Conservation (phyloP, 2,113 vertebrate genomes). For the Eudyptes chrysolophus region DNA sequence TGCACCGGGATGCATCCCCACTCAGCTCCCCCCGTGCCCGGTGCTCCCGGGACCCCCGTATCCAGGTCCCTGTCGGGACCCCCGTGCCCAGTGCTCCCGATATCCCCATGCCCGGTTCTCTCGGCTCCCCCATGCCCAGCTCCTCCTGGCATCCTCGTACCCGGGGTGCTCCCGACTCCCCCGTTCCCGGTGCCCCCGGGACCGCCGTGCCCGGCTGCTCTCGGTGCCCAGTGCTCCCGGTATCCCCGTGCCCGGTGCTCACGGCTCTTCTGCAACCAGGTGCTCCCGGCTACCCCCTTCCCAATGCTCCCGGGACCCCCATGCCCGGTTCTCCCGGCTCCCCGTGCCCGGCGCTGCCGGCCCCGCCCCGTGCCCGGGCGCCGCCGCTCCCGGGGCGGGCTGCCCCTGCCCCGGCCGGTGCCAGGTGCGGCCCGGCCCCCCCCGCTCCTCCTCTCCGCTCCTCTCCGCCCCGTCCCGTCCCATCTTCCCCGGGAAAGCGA, state of each 20-base stretch:
- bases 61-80: neutral
- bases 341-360: neutral
- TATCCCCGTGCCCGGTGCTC: too few relatives aligned
- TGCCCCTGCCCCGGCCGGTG: neutral
- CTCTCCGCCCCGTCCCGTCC: neutral
- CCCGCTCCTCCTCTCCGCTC: neutral
- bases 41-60: neutral
- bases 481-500: slow-evolving; percentile 18
- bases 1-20: too few relatives aligned
- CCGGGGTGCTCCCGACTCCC: neutral
- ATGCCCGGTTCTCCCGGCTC: too few relatives aligned
- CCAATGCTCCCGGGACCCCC: neutral
- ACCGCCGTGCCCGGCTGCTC: too few relatives aligned
- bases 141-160: neutral
- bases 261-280: neutral
- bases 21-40: neutral
- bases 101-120: too few relatives aligned
- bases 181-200: too few relatives aligned
- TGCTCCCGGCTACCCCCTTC: neutral
- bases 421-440: neutral
- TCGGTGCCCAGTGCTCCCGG: too few relatives aligned
- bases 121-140: too few relatives aligned
- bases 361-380: too few relatives aligned
- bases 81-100: neutral
- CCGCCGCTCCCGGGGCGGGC: neutral